Evolutionary conservation across 1,140 invertebrate species (phyloP).

Genomic region (Scaptomyza hsui): DNA sequence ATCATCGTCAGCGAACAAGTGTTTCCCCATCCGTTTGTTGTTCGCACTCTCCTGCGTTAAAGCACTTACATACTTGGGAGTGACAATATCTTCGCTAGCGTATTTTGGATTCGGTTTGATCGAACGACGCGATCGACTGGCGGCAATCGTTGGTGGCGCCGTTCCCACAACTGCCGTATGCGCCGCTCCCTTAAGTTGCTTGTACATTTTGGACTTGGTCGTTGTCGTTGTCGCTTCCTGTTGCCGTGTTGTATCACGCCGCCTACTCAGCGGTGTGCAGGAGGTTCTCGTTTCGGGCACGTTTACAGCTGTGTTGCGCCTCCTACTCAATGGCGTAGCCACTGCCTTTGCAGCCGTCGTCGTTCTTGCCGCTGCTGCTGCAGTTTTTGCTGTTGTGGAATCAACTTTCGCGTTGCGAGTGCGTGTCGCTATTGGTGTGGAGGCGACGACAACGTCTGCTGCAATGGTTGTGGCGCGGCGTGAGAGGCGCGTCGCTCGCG

Average conservation of each 20-base stretch:
- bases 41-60: conserved; percentile 20
- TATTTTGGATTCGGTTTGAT: conserved; percentile 84
- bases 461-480: conserved; percentile 25
- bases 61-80: conserved; percentile 66
- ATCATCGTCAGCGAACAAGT: conserved; percentile 50
- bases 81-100: conserved; percentile 76
- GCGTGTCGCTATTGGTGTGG: conserved; percentile 2
- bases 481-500: conserved; percentile 10
- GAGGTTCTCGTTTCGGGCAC: background rate
- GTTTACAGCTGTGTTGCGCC: conserved; percentile 26
- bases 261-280: conserved; percentile 8
- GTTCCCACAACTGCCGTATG: background rate
- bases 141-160: conserved; percentile 74
- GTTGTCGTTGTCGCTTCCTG: conserved; percentile 1
- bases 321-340: conserved; percentile 9
- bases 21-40: conserved; percentile 35
- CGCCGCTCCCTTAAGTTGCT: conserved; percentile 27
- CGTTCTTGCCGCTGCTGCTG: background rate
- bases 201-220: conserved; percentile 55
- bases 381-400: background rate
- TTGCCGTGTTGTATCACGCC: conserved; percentile 10
- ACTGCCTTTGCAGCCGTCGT: conserved; percentile 2
- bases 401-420: background rate
- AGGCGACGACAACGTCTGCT: background rate
- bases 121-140: conserved; percentile 73